phyloP scores from a whole-genome alignment of 2,888 invertebrate species.

The Dorcus hopei region DNA sequence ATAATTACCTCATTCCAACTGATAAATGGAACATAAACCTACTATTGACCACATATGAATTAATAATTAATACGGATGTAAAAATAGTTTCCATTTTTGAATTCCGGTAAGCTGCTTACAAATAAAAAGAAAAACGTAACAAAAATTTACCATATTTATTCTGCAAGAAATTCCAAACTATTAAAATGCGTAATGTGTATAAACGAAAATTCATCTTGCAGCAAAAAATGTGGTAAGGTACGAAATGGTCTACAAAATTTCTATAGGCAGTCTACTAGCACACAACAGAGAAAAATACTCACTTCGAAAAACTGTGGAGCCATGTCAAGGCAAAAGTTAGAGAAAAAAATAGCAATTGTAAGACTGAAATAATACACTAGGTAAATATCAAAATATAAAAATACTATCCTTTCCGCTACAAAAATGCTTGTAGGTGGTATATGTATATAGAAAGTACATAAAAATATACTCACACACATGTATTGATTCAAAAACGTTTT shows the following conservation, averaged over 20 bases:
- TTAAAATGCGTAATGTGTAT: conserved; percentile 12
- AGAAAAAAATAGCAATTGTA: conserved; percentile 54
- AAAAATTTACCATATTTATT: conserved; percentile 13
- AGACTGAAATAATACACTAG: conserved; percentile 42
- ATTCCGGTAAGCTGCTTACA: conserved; percentile 24
- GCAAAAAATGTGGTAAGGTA: conserved; percentile 29
- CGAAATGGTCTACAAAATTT: conserved; percentile 38
- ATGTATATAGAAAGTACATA: conserved; percentile 2
- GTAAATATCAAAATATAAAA: conserved; percentile 29
- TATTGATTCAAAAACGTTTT: conserved; percentile 55
- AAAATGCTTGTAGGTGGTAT: conserved; percentile 46
- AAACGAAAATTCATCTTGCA: conserved; percentile 23
- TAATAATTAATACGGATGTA: conserved; percentile 8
- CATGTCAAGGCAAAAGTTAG: conserved; percentile 69
- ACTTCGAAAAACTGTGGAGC: conserved; percentile 68
- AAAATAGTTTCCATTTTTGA: conserved; percentile 17
- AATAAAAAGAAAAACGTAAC: conserved; percentile 16
- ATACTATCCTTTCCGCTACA: conserved; percentile 46
- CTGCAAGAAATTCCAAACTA: conserved; percentile 6
- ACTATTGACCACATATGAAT: conserved; percentile 15
- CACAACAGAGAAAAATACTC: conserved; percentile 65
- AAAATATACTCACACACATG: conserved; percentile 60
- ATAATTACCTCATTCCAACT: conserved; percentile 48
- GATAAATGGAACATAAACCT: conserved; percentile 28
- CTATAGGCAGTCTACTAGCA: conserved; percentile 41